Percentiles rank a stretch among this genome's conserved stretches.
Conservation (phyloP, 2,113 vertebrate species). For the Polypterus senegalus region DNA sequence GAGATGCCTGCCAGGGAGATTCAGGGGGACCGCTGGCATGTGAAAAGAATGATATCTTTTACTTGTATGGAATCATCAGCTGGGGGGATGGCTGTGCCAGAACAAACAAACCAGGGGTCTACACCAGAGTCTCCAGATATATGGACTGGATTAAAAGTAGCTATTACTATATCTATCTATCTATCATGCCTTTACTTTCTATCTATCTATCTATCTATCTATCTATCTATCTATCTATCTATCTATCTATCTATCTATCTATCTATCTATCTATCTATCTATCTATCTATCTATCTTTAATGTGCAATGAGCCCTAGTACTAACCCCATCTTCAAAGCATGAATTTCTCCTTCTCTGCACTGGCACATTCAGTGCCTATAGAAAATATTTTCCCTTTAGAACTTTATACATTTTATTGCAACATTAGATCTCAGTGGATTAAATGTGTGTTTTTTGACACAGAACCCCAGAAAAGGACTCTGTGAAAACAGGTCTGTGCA, state of each 20-base stretch:
- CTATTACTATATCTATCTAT: neutral
- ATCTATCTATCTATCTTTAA: too few species aligned
- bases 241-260: neutral
- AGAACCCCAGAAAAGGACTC: too few species aligned
- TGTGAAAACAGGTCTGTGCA: too few species aligned
- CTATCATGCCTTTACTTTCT: neutral
- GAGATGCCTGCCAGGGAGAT: constrained; percentile 90
- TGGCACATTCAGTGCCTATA: too few species aligned
- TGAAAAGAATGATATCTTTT: constrained; percentile 49
- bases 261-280: too few species aligned
- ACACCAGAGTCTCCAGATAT: constrained; percentile 74
- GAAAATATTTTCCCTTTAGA: too few species aligned
- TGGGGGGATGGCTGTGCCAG: constrained; percentile 82
- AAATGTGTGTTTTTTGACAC: too few species aligned
- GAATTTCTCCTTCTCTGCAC: too few species aligned
- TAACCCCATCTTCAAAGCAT: too few species aligned
- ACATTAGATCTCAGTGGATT: too few species aligned
- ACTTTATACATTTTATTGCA: too few species aligned
- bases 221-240: neutral
- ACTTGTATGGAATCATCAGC: constrained; percentile 81
- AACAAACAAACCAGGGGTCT: constrained; percentile 71
- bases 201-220: neutral
- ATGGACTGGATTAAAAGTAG: constrained; percentile 74
- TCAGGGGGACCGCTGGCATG: constrained; percentile 83
- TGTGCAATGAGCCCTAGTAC: too few species aligned